Evolutionary conservation across 2,797 vertebrate genomes (phyloP).

Genomic region (Choloepus didactylus): DNA sequence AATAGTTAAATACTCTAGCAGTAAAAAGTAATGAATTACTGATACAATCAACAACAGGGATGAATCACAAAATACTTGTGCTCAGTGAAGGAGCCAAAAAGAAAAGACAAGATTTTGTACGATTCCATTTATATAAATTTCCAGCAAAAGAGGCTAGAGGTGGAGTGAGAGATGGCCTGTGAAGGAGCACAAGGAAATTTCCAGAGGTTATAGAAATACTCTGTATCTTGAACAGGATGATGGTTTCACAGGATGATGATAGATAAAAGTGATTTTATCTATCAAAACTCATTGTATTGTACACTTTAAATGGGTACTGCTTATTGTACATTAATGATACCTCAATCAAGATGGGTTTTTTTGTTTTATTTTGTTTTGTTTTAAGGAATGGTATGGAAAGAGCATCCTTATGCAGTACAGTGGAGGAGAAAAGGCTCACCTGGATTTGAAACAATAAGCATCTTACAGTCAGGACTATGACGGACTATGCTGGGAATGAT

Average conservation of each 20-base stretch:
- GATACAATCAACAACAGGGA: neutral
- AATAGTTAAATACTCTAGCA: neutral
- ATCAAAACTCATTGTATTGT: neutral
- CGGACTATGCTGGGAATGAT: conserved; percentile 96
- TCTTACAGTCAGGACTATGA: conserved; percentile 96
- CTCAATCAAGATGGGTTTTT: neutral
- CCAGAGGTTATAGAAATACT: neutral
- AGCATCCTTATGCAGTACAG: neutral
- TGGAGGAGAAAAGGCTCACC: conserved; percentile 87
- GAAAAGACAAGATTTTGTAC: neutral
- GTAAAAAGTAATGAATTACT: neutral
- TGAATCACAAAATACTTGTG: neutral
- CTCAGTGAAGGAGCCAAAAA: neutral
- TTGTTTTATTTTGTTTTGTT: neutral
- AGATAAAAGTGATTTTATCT: neutral
- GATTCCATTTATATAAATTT: neutral
- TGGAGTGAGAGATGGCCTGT: neutral
- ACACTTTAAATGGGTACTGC: neutral
- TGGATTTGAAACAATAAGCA: conserved; percentile 97
- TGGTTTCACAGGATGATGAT: neutral
- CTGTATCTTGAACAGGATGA: neutral
- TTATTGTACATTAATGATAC: neutral
- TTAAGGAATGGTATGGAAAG: neutral
- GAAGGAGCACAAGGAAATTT: neutral
- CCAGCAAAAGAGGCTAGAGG: neutral